These are phyloP conservation scores for Schizaphis graminum DNA, from an alignment of 2,888 invertebrate genomes.

Conservation along the genomic window DNA sequence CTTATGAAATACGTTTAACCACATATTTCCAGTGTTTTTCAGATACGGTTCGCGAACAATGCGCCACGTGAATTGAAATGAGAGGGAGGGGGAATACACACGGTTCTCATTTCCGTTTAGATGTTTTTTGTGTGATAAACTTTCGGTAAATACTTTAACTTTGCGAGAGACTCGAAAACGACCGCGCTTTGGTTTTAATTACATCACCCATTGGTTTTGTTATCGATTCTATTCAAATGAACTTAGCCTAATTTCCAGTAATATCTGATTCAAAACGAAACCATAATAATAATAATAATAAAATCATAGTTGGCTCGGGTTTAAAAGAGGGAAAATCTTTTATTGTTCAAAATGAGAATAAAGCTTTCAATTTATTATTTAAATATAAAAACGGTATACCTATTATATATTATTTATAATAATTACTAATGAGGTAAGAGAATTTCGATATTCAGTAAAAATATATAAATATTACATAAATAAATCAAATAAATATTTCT, in stretches of 20 bases:
- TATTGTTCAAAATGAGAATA: constrained; percentile 29
- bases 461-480: neutral
- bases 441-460: neutral
- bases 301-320: neutral
- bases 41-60: constrained; percentile 40
- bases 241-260: constrained; percentile 30
- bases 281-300: constrained; percentile 4
- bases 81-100: neutral
- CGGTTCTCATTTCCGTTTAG: constrained; percentile 25
- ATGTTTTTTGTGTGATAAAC: constrained; percentile 49
- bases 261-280: constrained; percentile 22
- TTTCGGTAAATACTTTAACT: constrained; percentile 47
- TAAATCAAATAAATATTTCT: neutral
- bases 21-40: constrained; percentile 29
- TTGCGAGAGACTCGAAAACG: neutral
- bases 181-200: constrained; percentile 34
- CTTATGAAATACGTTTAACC: constrained; percentile 32
- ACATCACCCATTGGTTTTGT: constrained; percentile 32
- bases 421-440: neutral
- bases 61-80: neutral
- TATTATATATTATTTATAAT: neutral
- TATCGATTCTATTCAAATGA: constrained; percentile 46
- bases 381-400: neutral
- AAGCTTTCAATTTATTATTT: neutral
- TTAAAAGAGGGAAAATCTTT: constrained; percentile 15